Conservation (phyloP, 2,888 invertebrate species). For the Leucophenga montana region DNA sequence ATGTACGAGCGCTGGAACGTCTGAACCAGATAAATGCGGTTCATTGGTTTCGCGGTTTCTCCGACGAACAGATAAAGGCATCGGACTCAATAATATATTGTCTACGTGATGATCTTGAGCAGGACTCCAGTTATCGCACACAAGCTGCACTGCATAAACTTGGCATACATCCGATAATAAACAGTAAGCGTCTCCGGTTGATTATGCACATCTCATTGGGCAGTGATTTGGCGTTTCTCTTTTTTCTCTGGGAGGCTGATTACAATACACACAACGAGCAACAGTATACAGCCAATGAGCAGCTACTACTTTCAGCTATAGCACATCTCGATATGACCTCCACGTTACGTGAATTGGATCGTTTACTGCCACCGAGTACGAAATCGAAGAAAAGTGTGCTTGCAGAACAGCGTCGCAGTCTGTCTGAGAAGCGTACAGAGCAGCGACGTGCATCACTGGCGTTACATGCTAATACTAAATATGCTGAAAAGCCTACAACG, state of each 20-base stretch:
- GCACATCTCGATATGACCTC: slow-evolving; percentile 68
- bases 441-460: background rate
- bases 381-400: slow-evolving; percentile 41
- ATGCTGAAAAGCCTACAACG: background rate
- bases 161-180: slow-evolving; percentile 60
- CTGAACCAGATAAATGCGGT: slow-evolving; percentile 26
- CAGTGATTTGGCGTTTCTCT: slow-evolving; percentile 71
- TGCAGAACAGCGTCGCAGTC: background rate
- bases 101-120: slow-evolving; percentile 66
- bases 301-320: slow-evolving; percentile 67
- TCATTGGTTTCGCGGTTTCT: slow-evolving; percentile 68
- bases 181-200: slow-evolving; percentile 42
- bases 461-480: background rate
- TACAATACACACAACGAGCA: slow-evolving; percentile 48
- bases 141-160: slow-evolving; percentile 40
- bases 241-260: slow-evolving; percentile 68
- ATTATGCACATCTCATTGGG: slow-evolving; percentile 61
- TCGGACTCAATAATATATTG: slow-evolving; percentile 55
- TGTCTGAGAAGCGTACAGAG: background rate
- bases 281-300: slow-evolving; percentile 63
- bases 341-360: slow-evolving; percentile 68
- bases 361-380: slow-evolving; percentile 58
- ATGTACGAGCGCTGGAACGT: background rate
- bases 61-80: slow-evolving; percentile 55
- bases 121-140: slow-evolving; percentile 63